A percentile compares a stretch with the other conserved stretches of the same genome.
phyloP scores from a whole-genome alignment of 2,888 invertebrate genomes.

The Leucozona laternaria region DNA sequence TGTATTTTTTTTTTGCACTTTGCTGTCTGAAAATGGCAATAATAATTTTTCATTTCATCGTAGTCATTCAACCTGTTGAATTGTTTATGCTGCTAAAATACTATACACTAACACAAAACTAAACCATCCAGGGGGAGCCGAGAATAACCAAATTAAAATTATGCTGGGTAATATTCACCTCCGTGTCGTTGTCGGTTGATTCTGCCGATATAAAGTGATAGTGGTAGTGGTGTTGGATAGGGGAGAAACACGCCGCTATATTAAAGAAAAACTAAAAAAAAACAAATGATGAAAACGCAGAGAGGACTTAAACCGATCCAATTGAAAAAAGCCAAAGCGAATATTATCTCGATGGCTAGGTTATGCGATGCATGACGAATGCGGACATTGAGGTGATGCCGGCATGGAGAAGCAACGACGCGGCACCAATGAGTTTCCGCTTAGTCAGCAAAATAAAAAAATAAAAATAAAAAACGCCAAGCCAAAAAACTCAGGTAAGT shows the following conservation, averaged over 20 bases:
- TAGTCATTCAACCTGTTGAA: conserved; percentile 75
- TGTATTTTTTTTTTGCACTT: conserved; percentile 35
- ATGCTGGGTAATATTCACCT: conserved; percentile 74
- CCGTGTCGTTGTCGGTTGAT: conserved; percentile 42
- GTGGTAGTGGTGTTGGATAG: conserved; percentile 19
- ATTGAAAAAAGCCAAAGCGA: conserved; percentile 71
- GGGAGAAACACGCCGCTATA: conserved; percentile 55
- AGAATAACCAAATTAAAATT: conserved; percentile 74
- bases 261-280: not conserved
- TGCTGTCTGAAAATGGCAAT: conserved; percentile 62
- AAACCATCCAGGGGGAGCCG: conserved; percentile 35
- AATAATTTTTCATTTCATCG: conserved; percentile 71
- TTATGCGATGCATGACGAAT: conserved; percentile 75
- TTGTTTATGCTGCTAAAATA: conserved; percentile 69
- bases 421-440: conserved; percentile 83
- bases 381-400: conserved; percentile 67
- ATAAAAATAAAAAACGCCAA: conserved; percentile 34
- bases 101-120: conserved; percentile 1
- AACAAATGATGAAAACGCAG: conserved; percentile 20
- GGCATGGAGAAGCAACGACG: conserved; percentile 80
- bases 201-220: conserved; percentile 43
- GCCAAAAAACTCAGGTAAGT: conserved; percentile 1
- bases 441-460: conserved; percentile 67
- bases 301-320: conserved; percentile 58
- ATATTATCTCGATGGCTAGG: conserved; percentile 76